Evolutionary conservation across 1,140 invertebrate genomes (phyloP).

Genomic region (Coboldia fuscipes): DNA sequence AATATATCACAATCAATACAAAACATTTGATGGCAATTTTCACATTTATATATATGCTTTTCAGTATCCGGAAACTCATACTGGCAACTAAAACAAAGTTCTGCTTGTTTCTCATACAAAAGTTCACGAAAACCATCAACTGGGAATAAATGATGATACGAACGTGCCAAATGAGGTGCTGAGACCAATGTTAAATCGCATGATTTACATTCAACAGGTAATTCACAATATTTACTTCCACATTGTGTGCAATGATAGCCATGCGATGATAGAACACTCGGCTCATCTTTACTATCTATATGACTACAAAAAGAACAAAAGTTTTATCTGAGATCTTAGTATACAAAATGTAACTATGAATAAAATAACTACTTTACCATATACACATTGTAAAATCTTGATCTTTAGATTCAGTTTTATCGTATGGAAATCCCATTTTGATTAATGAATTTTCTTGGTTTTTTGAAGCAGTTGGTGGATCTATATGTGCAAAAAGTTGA

Average conservation of each 20-base stretch:
- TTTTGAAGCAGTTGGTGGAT: slow-evolving; percentile 67
- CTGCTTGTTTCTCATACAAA: slow-evolving; percentile 25
- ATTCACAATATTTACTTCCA: slow-evolving; percentile 89
- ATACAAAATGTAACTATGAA: background rate
- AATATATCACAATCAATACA: slow-evolving; percentile 92
- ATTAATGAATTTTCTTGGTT: slow-evolving; percentile 65
- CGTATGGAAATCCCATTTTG: slow-evolving; percentile 83
- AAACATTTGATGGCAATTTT: slow-evolving; percentile 54
- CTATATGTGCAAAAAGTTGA: slow-evolving; percentile 51
- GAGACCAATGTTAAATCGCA: slow-evolving; percentile 94
- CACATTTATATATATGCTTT: slow-evolving; percentile 63
- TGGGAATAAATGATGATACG: slow-evolving; percentile 93
- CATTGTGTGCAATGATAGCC: slow-evolving; percentile 95
- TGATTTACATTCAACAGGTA: slow-evolving; percentile 87
- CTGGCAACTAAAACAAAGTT: slow-evolving; percentile 47
- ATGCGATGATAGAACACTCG: slow-evolving; percentile 37
- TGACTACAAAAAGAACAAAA: slow-evolving; percentile 35
- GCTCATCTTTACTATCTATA: slow-evolving; percentile 47
- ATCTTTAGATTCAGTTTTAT: slow-evolving; percentile 31
- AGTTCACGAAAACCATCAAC: slow-evolving; percentile 65
- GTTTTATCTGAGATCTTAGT: background rate
- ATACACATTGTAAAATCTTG: slow-evolving; percentile 60
- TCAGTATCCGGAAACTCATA: slow-evolving; percentile 40
- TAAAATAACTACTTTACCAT: slow-evolving; percentile 37
- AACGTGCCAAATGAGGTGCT: slow-evolving; percentile 88